Conservation (phyloP, 2,113 vertebrate species). For the Elachura formosa region DNA sequence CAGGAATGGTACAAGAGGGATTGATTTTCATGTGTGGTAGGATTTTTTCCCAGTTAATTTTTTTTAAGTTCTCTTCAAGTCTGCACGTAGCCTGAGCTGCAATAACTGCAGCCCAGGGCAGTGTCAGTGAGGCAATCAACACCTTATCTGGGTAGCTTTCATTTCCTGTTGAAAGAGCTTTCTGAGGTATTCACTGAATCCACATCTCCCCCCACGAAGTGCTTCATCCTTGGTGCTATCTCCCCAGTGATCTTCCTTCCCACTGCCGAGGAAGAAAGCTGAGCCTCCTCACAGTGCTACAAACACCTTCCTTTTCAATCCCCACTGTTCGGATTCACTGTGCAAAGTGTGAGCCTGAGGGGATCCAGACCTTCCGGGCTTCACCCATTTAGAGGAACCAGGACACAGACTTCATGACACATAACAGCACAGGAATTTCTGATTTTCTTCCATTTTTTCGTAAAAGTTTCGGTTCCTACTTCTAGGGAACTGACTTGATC, state of each 20-base stretch:
- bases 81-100: constrained; percentile 16
- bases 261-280: constrained; percentile 7
- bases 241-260: constrained; percentile 32
- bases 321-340: background rate
- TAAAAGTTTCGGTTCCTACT: background rate
- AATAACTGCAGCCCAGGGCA: constrained; percentile 44
- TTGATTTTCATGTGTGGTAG: constrained; percentile 13
- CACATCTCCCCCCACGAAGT: background rate
- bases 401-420: background rate
- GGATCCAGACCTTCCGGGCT: rapidly evolving
- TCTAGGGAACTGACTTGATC: background rate
- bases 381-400: rapidly evolving
- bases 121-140: constrained; percentile 42
- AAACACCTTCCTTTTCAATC: background rate
- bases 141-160: constrained; percentile 39
- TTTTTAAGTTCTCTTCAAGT: constrained; percentile 19
- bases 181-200: constrained; percentile 45
- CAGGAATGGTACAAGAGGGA: constrained; percentile 1
- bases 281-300: background rate
- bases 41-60: background rate
- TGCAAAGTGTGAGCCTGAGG: background rate
- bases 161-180: constrained; percentile 49
- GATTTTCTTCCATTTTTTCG: background rate
- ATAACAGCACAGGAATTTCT: background rate
- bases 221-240: constrained; percentile 3